Conservation (phyloP, 2,113 vertebrate genomes). For the Eubucco bourcierii region DNA sequence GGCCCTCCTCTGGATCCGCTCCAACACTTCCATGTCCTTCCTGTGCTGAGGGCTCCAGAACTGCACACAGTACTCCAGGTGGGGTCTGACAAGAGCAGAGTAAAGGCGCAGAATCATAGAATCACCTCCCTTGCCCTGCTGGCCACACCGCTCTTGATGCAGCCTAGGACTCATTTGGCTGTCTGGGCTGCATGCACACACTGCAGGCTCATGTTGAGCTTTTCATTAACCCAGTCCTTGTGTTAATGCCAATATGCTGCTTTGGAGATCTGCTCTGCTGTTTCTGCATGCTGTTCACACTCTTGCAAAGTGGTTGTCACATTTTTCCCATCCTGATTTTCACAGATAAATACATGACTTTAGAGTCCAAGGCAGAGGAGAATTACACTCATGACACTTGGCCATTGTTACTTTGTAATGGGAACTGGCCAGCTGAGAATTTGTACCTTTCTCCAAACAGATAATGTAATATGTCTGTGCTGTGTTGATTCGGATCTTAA, state of each 20-base stretch:
- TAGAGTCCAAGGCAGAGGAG: background rate
- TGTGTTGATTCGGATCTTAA: conserved; percentile 6
- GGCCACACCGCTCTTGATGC: too few relatives aligned
- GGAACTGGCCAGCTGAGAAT: background rate
- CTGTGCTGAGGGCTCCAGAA: too few relatives aligned
- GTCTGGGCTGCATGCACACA: too few relatives aligned
- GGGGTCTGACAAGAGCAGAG: too few relatives aligned
- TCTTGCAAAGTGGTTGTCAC: background rate
- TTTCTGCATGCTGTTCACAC: background rate
- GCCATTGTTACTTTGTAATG: background rate
- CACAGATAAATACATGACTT: background rate
- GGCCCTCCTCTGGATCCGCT: too few relatives aligned
- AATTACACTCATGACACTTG: background rate
- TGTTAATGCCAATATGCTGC: background rate
- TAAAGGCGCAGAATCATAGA: too few relatives aligned
- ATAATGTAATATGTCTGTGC: background rate
- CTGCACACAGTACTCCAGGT: too few relatives aligned
- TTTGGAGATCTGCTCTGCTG: background rate
- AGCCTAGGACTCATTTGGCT: too few relatives aligned
- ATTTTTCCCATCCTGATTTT: background rate
- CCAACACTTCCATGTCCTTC: too few relatives aligned
- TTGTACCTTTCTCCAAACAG: background rate
- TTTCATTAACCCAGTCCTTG: background rate
- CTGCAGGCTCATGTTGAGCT: too few relatives aligned
- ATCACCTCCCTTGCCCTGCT: too few relatives aligned